Base-by-base conservation (phyloP, 2,888 invertebrate genomes). In the Penaeus monodon region DNA sequence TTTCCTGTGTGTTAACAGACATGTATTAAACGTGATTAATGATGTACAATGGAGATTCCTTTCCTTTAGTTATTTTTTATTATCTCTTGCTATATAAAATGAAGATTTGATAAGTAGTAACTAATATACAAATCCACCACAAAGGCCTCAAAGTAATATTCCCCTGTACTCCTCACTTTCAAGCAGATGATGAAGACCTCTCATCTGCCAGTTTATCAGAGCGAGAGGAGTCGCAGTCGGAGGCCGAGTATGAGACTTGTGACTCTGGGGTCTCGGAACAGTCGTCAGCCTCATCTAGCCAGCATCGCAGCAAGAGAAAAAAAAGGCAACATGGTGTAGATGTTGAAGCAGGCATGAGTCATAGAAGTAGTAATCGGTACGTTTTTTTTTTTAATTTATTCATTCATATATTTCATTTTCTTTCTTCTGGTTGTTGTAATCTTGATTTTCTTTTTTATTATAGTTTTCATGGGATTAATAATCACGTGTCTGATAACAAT, bases 201-300 rank as follows among this genome's bases (percentile, higher is more conserved):
- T 89, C 86, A 76, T 80, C 86, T 27, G 89, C 81, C 24, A 86
- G 86, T 76, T 27, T 89, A 33, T 86, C 89, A n/a, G 89, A 89
- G 66, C 80, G 82, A 27, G 85, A 86, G 65, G 89, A 88, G 65
- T 85, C 84, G 24, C 88, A 86, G 70, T 88, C 88, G 22, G 89
- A 89, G 49, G 88, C 84, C 38, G 88, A 88, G 66, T 98, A 98
- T 92, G 98, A 98, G 93, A 98, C 98, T 0, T 98, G 98, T 92
- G 98, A 98, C 92, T 96, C 96, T 78, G 96, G 96, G 10, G 94
- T 96, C 24, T 86, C 83, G 20, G 82, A 89, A 27, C 82, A 88
- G 84, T 80, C 89, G 24, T 79, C 85, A 22, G 82, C 44, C 22
- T 88, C 89, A 10, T 84, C 88, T 12, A 73, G 74, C 73, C 84